Evolutionary conservation across 2,113 vertebrate genomes (phyloP).

Genomic region (Scophthalmus maximus): DNA sequence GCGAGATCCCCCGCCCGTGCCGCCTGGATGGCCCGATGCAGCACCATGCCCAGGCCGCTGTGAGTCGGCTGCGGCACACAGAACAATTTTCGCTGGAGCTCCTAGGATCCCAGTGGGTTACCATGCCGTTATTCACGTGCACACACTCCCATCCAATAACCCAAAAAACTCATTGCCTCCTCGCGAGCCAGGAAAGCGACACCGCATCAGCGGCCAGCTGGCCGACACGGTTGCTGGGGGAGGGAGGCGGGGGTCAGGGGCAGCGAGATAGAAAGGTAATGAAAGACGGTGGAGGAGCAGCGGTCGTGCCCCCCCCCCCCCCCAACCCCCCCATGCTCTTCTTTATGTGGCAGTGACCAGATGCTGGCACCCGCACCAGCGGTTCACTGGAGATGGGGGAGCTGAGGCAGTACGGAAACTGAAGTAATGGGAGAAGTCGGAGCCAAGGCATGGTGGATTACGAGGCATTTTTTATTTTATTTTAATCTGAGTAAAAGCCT

Average conservation of each 20-base stretch:
- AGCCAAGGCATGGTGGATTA: slow-evolving; percentile 52
- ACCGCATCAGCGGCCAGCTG: slow-evolving; percentile 77
- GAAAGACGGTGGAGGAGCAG: slow-evolving; percentile 75
- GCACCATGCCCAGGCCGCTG: slow-evolving; percentile 75
- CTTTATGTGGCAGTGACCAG: slow-evolving; percentile 71
- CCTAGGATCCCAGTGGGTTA: slow-evolving; percentile 27
- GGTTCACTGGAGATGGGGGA: slow-evolving; percentile 67
- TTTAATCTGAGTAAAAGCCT: slow-evolving; percentile 49
- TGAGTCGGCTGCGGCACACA: slow-evolving; percentile 31
- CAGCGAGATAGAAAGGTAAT: slow-evolving; percentile 81
- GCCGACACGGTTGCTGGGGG: slow-evolving; percentile 45
- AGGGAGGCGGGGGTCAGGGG: slow-evolving; percentile 63
- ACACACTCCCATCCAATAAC: slow-evolving; percentile 46
- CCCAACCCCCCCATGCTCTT: slow-evolving; percentile 37
- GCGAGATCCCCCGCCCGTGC: slow-evolving; percentile 81
- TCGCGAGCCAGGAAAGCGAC: slow-evolving; percentile 74
- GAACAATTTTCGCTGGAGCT: slow-evolving; percentile 17
- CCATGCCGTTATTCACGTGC: slow-evolving; percentile 36
- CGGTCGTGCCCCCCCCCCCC: slow-evolving; percentile 48
- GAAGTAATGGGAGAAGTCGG: slow-evolving; percentile 77
- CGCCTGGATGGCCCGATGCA: slow-evolving; percentile 82
- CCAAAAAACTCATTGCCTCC: slow-evolving; percentile 45
- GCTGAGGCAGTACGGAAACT: slow-evolving; percentile 71
- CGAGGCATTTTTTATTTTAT: slow-evolving; percentile 41
- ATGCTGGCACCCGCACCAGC: slow-evolving; percentile 60